phyloP scores from a whole-genome alignment of 1,140 invertebrate species.

The Drosophila aff. region DNA sequence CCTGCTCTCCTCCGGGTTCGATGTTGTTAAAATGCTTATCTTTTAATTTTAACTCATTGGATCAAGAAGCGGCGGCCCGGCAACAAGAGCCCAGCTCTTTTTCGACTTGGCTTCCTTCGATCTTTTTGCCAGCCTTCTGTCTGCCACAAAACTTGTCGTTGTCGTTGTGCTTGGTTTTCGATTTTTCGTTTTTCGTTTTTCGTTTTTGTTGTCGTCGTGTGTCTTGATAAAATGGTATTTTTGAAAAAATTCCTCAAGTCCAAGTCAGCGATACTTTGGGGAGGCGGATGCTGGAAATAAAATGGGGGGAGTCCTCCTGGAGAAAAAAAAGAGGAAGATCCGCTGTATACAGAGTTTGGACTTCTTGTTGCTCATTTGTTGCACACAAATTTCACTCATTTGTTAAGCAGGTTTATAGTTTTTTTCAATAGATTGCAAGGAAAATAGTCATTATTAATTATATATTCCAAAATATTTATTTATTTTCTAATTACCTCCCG shows the following conservation, averaged over 20 bases:
- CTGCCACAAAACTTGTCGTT: conserved; percentile 75
- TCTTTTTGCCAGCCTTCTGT: conserved; percentile 35
- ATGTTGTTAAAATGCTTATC: conserved; percentile 83
- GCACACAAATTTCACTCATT: conserved; percentile 74
- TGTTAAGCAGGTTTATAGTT: conserved; percentile 15
- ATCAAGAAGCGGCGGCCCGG: conserved; percentile 72
- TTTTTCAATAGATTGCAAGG: not conserved
- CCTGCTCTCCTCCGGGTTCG: conserved; percentile 54
- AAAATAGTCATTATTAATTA: no score
- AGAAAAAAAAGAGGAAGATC: not conserved
- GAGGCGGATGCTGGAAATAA: conserved; percentile 43
- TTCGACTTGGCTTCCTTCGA: conserved; percentile 43
- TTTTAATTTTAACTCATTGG: conserved; percentile 84
- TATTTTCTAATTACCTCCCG: conserved; percentile 7
- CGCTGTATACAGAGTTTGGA: conserved; percentile 46
- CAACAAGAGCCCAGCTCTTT: conserved; percentile 56
- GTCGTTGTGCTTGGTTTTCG: conserved; percentile 21
- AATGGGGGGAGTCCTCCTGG: not conserved
- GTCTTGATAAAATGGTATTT: conserved; percentile 83
- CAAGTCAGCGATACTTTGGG: conserved; percentile 62
- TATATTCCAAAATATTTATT: no score
- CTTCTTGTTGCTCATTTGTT: conserved; percentile 73
- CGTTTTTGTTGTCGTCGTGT: conserved; percentile 64
- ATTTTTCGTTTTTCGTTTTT: conserved; percentile 8
- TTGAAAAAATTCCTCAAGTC: conserved; percentile 76